phyloP scores from a whole-genome alignment of 2,797 vertebrate species.

The Syngnathus rostellatus region DNA sequence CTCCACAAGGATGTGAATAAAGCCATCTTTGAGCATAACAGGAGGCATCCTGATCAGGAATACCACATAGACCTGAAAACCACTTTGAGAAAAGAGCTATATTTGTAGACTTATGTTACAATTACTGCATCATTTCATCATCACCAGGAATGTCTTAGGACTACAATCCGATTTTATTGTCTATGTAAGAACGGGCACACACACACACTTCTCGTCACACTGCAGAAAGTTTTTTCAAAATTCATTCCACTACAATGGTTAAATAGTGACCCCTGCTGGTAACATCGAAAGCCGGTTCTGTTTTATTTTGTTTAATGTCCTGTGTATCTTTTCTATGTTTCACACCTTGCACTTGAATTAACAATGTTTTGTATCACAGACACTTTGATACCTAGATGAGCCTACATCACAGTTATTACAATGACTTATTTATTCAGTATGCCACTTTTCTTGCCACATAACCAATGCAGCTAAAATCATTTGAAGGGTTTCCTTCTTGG shows the following conservation, averaged over 20 bases:
- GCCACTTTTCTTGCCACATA: not conserved
- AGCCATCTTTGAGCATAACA: conserved; percentile 72
- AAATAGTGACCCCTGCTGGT: too few species aligned
- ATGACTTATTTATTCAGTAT: not conserved
- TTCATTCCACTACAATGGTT: too few species aligned
- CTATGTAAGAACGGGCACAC: too few species aligned
- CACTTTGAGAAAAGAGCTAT: conserved; percentile 79
- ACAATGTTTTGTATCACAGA: too few species aligned
- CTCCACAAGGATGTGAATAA: conserved; percentile 75
- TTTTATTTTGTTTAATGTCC: too few species aligned
- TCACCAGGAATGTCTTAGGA: not conserved
- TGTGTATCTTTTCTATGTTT: too few species aligned
- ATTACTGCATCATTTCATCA: not conserved
- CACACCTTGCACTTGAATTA: too few species aligned
- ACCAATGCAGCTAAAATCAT: not conserved
- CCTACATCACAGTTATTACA: too few species aligned
- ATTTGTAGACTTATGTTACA: conserved; percentile 39
- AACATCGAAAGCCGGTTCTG: too few species aligned
- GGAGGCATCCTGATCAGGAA: conserved; percentile 39
- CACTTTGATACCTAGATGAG: not conserved
- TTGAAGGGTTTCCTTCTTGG: not conserved
- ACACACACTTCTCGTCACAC: not conserved
- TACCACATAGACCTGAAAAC: conserved; percentile 74
- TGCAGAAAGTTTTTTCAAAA: not conserved
- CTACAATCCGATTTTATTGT: too few species aligned